Conservation (phyloP, 1,140 invertebrate genomes). For the Drosophila murphyi region DNA sequence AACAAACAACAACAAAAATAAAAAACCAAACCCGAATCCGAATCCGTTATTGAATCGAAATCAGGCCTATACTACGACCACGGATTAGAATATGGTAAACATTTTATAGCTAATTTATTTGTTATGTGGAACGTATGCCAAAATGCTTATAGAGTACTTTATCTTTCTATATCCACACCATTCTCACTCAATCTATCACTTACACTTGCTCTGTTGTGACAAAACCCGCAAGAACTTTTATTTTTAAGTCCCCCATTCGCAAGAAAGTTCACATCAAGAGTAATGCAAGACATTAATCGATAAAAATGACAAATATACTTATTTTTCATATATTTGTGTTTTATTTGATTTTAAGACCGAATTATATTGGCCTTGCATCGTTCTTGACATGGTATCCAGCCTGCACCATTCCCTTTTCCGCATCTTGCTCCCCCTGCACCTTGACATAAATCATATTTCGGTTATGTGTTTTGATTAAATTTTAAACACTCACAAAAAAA, state of each 20-base stretch:
- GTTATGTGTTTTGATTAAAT: constrained; percentile 43
- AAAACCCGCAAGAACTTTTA: constrained; percentile 8
- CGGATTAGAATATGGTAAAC: constrained; percentile 96
- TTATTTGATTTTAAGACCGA: constrained; percentile 1
- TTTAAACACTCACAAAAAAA: constrained; percentile 20
- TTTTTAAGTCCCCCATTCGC: background rate
- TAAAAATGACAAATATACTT: background rate
- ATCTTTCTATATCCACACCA: background rate
- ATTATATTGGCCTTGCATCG: constrained; percentile 16
- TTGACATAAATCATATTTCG: constrained; percentile 38
- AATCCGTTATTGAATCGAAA: constrained; percentile 45
- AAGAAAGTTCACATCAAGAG: constrained; percentile 5
- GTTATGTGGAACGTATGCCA: constrained; percentile 62
- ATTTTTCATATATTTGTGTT: background rate
- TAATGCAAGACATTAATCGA: background rate
- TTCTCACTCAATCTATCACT: constrained; percentile 1
- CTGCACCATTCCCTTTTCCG: background rate
- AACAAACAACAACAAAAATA: constrained; percentile 43
- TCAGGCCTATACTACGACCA: constrained; percentile 92
- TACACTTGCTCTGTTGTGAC: constrained; percentile 7
- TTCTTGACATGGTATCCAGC: constrained; percentile 4
- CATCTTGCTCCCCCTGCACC: constrained; percentile 7
- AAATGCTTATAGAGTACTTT: constrained; percentile 64
- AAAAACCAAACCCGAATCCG: background rate
- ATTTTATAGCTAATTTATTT: constrained; percentile 82